Evolutionary conservation across 2,888 invertebrate genomes (phyloP), one percentile per base, ranked within the genome.

Genomic region (Parapristionchus giblindavisi): DNA sequence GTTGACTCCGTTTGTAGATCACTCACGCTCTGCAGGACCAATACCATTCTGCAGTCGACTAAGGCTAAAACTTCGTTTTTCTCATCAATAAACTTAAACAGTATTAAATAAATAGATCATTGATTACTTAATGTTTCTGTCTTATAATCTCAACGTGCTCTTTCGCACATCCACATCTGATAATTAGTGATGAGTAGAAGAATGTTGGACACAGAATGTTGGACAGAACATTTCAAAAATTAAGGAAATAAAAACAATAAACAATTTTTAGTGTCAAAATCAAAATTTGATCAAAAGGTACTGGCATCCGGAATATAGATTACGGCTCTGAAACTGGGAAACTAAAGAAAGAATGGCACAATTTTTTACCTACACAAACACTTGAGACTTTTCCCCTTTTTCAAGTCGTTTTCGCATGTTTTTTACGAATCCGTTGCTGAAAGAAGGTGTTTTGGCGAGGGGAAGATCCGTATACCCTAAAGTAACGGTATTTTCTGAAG

Each of bases 61-160:
- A 14, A 83, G 77, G 72, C 83, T 11, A 48, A 48, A 48, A 11
- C 21, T 48, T 21, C 21, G 48, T 48, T 48, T 11, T 48, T 48
- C 54, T n/a, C 11, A 21, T 54, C 54, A 1, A 52, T 1, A 17
- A 52, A 6, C 8, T n/a, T 17, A 8, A 40, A 61, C 24, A 29
- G 40, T 40, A 63, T 27, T 17, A 34, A 24, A 40, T n/a, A 61
- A 60, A 3, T 34, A 66, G 21, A n/a, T 54, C 21, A n/a, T n/a
- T 54, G 8, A 14, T n/a, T 51, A 83, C 84, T 78, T 83, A 79
- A 77, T 78, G 77, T 56, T 83, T 74, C 40, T 78, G 79, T 60
- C 84, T 81, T 29, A 87, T 79, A 71, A 83, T 80, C 48, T 87
- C 86, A 1, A 87, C 87, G 40, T 81, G 77, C 68, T 87, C n/a